phyloP scores from a whole-genome alignment of 1,140 invertebrate genomes.

The Trichonephila inaurata region DNA sequence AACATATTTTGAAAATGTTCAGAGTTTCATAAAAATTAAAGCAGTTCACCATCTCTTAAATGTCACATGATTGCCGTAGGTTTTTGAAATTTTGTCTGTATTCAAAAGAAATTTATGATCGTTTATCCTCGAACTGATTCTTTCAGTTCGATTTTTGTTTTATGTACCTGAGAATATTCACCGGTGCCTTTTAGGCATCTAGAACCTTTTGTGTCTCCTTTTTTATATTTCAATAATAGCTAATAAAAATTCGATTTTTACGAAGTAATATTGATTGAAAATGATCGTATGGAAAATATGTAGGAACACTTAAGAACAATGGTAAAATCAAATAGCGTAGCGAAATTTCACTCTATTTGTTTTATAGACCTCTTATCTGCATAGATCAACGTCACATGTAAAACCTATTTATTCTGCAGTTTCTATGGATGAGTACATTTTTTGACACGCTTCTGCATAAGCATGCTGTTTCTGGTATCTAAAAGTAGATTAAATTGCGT shows the following conservation, averaged over 20 bases:
- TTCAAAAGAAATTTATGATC: not conserved
- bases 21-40: too few species aligned
- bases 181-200: not conserved
- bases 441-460: constrained; percentile 11
- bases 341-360: not conserved
- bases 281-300: not conserved
- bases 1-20: too few species aligned
- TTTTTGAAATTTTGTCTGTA: not conserved
- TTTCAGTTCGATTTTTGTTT: not conserved
- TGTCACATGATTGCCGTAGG: not conserved
- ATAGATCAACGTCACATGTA: constrained; percentile 1
- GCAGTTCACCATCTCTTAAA: too few species aligned
- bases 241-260: constrained; percentile 7
- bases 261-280: not conserved
- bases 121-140: not conserved
- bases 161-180: not conserved
- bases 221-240: not conserved
- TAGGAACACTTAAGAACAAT: not conserved
- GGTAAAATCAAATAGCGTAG: not conserved
- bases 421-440: constrained; percentile 31
- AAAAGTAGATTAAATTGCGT: constrained; percentile 29
- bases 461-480: constrained; percentile 6
- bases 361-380: constrained; percentile 4
- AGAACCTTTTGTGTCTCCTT: not conserved
- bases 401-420: not conserved